Percentiles rank a stretch among this genome's conserved stretches.
Evolutionary conservation across 2,113 vertebrate species (phyloP).

Genomic region (Monarcha castaneiventris): DNA sequence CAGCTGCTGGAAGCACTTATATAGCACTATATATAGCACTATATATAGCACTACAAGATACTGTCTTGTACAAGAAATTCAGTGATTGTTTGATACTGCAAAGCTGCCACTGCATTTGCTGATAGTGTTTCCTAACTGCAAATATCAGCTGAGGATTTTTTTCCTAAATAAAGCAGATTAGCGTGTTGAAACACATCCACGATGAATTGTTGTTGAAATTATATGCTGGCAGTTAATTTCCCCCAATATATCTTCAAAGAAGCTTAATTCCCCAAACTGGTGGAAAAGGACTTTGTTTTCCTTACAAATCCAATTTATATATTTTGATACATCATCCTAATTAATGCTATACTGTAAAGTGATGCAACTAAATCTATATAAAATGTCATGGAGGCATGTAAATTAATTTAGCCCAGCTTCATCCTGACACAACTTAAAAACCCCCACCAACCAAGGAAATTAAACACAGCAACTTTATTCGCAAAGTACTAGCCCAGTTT

Average conservation of each 20-base stretch:
- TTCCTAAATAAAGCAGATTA: neutral
- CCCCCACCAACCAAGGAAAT: rapidly evolving
- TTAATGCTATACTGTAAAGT: neutral
- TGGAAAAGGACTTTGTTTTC: neutral
- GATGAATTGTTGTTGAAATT: neutral
- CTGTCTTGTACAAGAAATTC: neutral
- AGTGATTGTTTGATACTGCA: neutral
- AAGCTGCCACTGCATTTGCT: neutral
- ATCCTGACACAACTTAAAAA: neutral
- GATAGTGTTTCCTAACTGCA: neutral
- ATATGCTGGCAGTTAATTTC: neutral
- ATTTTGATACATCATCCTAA: neutral
- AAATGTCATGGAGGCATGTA: neutral
- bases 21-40: neutral
- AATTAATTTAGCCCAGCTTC: neutral
- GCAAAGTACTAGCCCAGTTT: neutral
- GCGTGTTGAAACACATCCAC: neutral
- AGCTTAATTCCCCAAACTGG: neutral
- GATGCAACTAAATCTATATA: neutral
- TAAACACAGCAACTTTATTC: neutral
- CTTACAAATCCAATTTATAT: neutral
- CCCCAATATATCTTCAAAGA: neutral
- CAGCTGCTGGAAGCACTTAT: neutral
- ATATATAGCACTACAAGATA: neutral
- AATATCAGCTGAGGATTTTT: neutral